Evolutionary conservation across 2,113 vertebrate genomes (phyloP).

Genomic region (Heteronetta atricapilla): DNA sequence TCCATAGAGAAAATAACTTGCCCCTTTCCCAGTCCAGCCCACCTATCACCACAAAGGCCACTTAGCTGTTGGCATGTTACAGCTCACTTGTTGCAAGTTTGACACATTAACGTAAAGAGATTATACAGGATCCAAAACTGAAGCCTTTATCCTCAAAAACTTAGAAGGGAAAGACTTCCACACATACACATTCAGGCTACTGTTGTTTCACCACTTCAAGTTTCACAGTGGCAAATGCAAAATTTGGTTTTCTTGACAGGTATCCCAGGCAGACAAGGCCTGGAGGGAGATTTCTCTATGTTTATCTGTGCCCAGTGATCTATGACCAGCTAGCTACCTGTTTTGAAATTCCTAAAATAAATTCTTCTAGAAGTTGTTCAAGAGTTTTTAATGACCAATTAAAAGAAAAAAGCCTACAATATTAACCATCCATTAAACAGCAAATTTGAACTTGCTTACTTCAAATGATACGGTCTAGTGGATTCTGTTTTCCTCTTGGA

Average conservation of each 20-base stretch:
- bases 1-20: neutral
- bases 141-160: neutral
- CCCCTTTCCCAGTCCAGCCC: no score
- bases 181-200: neutral
- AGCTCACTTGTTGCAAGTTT: neutral
- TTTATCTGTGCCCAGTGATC: neutral
- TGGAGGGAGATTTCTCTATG: neutral
- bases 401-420: neutral
- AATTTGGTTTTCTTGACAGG: neutral
- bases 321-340: neutral
- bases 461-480: neutral
- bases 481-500: neutral
- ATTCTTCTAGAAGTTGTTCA: neutral
- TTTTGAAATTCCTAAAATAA: neutral
- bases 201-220: neutral
- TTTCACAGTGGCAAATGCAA: neutral
- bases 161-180: neutral
- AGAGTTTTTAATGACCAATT: neutral
- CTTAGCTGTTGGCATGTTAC: neutral
- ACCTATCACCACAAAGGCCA: neutral
- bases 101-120: neutral
- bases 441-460: neutral
- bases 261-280: neutral
- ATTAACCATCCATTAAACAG: neutral
- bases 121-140: neutral